These are phyloP conservation scores for Euwallacea similis DNA, from an alignment of 1,140 invertebrate species.

Conservation along the genomic window DNA sequence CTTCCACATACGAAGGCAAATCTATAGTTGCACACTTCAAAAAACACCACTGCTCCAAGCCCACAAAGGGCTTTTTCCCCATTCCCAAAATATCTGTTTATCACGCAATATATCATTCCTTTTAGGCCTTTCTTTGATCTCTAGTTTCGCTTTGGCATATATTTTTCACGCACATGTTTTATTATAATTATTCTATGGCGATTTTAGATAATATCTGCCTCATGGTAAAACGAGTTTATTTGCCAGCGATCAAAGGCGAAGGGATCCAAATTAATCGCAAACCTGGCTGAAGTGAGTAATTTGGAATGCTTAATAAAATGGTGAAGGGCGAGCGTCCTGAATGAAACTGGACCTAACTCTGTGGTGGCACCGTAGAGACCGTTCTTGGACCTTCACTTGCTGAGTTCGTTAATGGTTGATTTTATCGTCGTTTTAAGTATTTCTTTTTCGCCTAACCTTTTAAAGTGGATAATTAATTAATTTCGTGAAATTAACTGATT, in stretches of 20 bases:
- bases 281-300: constrained; percentile 3
- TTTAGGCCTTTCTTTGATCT: constrained; percentile 20
- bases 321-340: background rate
- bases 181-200: background rate
- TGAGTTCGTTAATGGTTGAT: too few relatives aligned
- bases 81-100: constrained; percentile 36
- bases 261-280: constrained; percentile 3
- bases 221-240: background rate
- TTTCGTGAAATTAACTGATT: too few relatives aligned
- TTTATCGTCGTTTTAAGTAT: too few relatives aligned
- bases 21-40: constrained; percentile 19
- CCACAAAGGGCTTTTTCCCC: constrained; percentile 28
- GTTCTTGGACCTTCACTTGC: background rate
- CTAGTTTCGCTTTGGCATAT: constrained; percentile 11
- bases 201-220: background rate
- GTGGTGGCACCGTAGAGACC: constrained; percentile 8
- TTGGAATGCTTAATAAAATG: constrained; percentile 17
- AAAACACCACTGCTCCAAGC: constrained; percentile 14
- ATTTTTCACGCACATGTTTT: constrained; percentile 17
- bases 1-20: constrained; percentile 1
- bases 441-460: too few relatives aligned
- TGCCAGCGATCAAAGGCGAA: background rate
- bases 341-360: constrained; percentile 11
- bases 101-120: constrained; percentile 37
- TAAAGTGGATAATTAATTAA: background rate